phyloP scores from a whole-genome alignment of 2,113 vertebrate species.

The Chaetops frenatus region DNA sequence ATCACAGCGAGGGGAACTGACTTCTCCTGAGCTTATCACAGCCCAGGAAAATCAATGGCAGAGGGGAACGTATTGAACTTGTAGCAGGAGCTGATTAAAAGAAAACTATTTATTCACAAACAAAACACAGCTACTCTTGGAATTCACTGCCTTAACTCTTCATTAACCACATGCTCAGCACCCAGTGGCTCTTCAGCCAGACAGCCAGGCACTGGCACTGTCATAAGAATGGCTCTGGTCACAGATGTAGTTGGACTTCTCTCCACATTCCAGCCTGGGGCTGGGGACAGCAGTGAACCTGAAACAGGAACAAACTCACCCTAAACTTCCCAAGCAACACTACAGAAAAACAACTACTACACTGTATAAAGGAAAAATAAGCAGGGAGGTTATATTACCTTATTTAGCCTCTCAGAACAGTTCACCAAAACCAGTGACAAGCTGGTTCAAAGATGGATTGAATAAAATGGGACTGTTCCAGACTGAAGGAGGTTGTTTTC shows the following conservation, averaged over 20 bases:
- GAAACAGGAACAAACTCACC: not conserved
- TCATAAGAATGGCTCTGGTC: not conserved
- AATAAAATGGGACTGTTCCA: not conserved
- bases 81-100: not conserved
- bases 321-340: not conserved
- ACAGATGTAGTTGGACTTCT: not conserved
- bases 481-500: not conserved
- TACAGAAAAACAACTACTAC: not conserved
- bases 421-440: not conserved
- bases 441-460: not conserved
- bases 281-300: not conserved
- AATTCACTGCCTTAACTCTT: not conserved
- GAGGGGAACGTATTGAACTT: not conserved
- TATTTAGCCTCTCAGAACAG: not conserved
- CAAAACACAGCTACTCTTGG: not conserved
- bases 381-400: not conserved
- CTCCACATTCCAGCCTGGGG: not conserved
- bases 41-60: not conserved
- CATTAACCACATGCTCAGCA: not conserved
- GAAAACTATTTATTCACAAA: not conserved
- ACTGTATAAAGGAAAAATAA: not conserved
- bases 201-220: accelerated
- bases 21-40: not conserved
- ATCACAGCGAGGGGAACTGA: not conserved
- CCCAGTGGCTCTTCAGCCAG: not conserved